Evolutionary conservation across 2,797 vertebrate genomes (phyloP).

Genomic region (Nyctibius grandis): DNA sequence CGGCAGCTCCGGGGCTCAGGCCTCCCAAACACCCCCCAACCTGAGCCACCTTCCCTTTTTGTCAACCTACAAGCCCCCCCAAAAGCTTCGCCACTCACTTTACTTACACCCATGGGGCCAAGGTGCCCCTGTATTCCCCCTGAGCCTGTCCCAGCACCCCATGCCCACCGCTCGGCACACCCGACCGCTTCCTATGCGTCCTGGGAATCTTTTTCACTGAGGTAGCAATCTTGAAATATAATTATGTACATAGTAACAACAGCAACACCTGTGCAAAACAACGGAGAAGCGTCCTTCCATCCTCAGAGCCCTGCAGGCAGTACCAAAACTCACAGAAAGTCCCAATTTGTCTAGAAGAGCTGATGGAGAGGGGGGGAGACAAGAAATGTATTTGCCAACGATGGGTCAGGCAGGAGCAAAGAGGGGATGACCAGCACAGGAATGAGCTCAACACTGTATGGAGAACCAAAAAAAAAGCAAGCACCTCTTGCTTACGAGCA

Average conservation of each 20-base stretch:
- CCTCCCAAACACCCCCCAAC: not conserved
- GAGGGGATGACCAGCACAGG: not conserved
- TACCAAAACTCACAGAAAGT: not conserved
- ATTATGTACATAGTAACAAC: not conserved
- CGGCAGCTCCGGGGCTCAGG: fast-evolving
- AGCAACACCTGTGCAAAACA: not conserved
- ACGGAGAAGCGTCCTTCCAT: not conserved
- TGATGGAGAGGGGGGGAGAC: not conserved
- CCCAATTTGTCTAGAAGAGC: not conserved
- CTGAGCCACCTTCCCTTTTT: not conserved
- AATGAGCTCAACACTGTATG: not conserved
- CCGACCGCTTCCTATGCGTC: fast-evolving
- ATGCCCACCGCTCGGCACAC: fast-evolving
- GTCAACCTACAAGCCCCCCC: fast-evolving
- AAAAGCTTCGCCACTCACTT: not conserved
- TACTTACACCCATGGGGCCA: not conserved
- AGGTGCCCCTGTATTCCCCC: fast-evolving
- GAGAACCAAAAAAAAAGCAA: not conserved
- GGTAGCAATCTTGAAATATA: not conserved
- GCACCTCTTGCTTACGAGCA: not conserved
- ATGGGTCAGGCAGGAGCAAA: not conserved
- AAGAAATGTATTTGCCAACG: fast-evolving
- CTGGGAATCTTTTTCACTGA: not conserved
- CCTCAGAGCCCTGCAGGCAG: not conserved
- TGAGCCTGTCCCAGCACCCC: fast-evolving